These are phyloP conservation scores for Ochropleura leucogaster DNA, from an alignment of 2,888 invertebrate genomes.

Conservation along the genomic window DNA sequence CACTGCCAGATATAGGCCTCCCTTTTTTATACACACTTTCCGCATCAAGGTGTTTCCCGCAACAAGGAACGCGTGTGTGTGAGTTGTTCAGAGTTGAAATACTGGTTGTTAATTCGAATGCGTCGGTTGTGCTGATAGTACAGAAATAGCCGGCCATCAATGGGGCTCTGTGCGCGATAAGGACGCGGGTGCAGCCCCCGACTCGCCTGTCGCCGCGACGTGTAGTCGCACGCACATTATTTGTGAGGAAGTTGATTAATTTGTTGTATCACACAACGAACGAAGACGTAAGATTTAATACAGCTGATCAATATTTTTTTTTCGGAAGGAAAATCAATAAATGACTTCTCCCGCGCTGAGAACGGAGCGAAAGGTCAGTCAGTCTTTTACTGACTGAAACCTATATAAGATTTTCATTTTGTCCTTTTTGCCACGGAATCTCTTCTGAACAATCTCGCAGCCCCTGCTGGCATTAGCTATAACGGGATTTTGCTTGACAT, in stretches of 20 bases:
- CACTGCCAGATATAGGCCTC: not conserved
- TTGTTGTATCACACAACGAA: not conserved
- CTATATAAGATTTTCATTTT: too few relatives aligned
- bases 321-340: too few relatives aligned
- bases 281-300: not conserved
- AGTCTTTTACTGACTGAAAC: too few relatives aligned
- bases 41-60: not conserved
- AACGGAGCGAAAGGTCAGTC: too few relatives aligned
- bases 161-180: constrained; percentile 74
- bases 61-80: not conserved
- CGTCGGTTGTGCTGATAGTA: constrained; percentile 64
- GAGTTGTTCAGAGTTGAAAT: not conserved
- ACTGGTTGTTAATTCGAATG: not conserved
- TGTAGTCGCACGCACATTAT: constrained; percentile 30
- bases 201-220: not conserved
- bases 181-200: constrained; percentile 64
- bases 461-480: too few relatives aligned
- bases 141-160: constrained; percentile 76
- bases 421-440: too few relatives aligned
- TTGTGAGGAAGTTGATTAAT: constrained; percentile 25
- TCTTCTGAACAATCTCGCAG: too few relatives aligned
- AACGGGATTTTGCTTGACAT: too few relatives aligned
- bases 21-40: not conserved
- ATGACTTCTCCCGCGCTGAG: too few relatives aligned
- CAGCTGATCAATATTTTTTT: not conserved